Evolutionary conservation across 1,140 invertebrate species (phyloP).

Genomic region (Bombus consobrinus): DNA sequence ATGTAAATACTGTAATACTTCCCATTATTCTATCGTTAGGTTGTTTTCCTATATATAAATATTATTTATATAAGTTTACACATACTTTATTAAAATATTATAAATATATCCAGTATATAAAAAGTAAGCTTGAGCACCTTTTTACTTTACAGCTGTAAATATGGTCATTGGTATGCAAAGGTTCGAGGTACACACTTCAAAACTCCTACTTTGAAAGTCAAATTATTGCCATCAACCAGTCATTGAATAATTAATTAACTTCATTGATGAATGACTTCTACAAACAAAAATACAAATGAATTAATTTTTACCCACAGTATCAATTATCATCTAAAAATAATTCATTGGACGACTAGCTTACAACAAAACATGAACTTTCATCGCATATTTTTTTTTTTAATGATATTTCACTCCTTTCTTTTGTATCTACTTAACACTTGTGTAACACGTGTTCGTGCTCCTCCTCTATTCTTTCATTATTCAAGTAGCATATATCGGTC

Average conservation of each 20-base stretch:
- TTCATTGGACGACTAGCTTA: slow-evolving; percentile 1
- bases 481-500: not conserved
- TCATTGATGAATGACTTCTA: slow-evolving; percentile 7
- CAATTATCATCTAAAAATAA: not conserved
- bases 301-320: slow-evolving; percentile 9
- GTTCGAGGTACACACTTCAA: not conserved
- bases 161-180: not conserved
- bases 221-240: not conserved
- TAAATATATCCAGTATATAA: not conserved
- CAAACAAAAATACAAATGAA: slow-evolving; percentile 40
- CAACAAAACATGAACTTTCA: slow-evolving; percentile 36
- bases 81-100: not conserved
- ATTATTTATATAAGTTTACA: not conserved
- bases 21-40: not conserved
- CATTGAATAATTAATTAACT: not conserved
- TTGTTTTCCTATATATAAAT: not conserved
- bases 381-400: slow-evolving; percentile 15
- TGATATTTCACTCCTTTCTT: not conserved
- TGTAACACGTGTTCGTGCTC: not conserved
- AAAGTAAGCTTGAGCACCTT: not conserved
- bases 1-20: not conserved
- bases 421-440: not conserved
- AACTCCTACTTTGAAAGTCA: not conserved
- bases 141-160: not conserved
- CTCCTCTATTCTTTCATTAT: not conserved